Percentiles rank a stretch among this genome's conserved stretches.
phyloP scores from a whole-genome alignment of 1,140 invertebrate genomes.

The Caerostris extrusa region DNA sequence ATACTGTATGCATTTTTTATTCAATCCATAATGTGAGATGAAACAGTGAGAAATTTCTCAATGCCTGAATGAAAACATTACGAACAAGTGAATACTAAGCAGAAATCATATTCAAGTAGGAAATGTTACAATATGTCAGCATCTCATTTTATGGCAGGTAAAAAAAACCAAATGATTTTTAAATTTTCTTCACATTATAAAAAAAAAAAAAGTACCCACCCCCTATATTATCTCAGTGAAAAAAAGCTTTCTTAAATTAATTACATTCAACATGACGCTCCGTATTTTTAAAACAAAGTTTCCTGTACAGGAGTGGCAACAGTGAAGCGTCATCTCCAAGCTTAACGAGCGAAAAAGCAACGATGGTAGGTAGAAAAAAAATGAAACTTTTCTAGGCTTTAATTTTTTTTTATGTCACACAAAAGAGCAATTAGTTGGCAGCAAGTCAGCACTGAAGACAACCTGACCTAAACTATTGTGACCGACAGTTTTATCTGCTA shows the following conservation, averaged over 20 bases:
- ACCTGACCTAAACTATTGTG: constrained; percentile 64
- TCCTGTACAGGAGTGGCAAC: constrained; percentile 2
- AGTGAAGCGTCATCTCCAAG: constrained; percentile 53
- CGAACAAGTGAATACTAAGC: background rate
- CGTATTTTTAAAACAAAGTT: constrained; percentile 51
- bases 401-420: constrained; percentile 68
- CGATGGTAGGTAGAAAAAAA: background rate
- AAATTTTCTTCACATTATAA: background rate
- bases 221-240: background rate
- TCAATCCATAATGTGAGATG: too few relatives aligned
- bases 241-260: constrained; percentile 56
- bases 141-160: constrained; percentile 6
- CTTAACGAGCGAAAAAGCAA: constrained; percentile 62
- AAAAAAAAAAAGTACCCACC: background rate
- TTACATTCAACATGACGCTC: constrained; percentile 61
- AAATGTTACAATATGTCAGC: background rate
- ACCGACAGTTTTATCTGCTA: constrained; percentile 55
- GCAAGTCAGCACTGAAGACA: constrained; percentile 48
- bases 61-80: background rate
- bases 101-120: too few relatives aligned
- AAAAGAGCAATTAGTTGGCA: constrained; percentile 71
- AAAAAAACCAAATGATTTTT: background rate
- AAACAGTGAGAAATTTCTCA: background rate
- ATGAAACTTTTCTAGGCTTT: constrained; percentile 40
- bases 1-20: too few relatives aligned